Evolutionary conservation across 2,888 invertebrate genomes (phyloP).

Genomic region (Polydrusus pterygomalis): DNA sequence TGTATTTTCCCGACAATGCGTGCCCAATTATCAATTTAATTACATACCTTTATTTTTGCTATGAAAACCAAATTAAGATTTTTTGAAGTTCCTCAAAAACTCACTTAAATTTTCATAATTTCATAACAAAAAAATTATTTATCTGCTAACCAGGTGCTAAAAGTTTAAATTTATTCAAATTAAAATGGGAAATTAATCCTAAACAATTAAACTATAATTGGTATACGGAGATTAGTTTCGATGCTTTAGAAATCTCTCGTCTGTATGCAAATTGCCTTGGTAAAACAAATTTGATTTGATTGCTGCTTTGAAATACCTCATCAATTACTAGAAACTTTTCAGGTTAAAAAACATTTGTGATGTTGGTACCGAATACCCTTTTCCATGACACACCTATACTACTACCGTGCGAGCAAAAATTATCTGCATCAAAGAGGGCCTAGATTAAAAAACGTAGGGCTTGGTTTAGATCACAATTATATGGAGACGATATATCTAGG

Average conservation of each 20-base stretch:
- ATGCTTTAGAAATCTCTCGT: neutral
- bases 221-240: neutral
- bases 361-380: too few relatives aligned
- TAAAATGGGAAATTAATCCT: conserved; percentile 4
- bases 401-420: too few relatives aligned
- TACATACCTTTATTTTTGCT: too few relatives aligned
- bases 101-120: neutral
- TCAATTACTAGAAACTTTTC: neutral
- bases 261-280: conserved; percentile 5
- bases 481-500: too few relatives aligned
- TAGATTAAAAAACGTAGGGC: too few relatives aligned
- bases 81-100: too few relatives aligned
- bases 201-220: conserved; percentile 12
- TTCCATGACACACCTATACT: too few relatives aligned
- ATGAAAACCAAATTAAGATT: too few relatives aligned
- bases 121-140: neutral
- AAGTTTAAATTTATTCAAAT: conserved; percentile 3
- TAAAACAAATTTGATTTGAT: conserved; percentile 4
- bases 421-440: too few relatives aligned
- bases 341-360: neutral
- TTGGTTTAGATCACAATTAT: too few relatives aligned
- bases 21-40: too few relatives aligned
- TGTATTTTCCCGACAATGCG: too few relatives aligned
- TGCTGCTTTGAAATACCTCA: neutral
- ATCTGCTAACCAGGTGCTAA: neutral